Conservation (phyloP, 64 coral and sea anemone species). For the Trachythela sp. region DNA sequence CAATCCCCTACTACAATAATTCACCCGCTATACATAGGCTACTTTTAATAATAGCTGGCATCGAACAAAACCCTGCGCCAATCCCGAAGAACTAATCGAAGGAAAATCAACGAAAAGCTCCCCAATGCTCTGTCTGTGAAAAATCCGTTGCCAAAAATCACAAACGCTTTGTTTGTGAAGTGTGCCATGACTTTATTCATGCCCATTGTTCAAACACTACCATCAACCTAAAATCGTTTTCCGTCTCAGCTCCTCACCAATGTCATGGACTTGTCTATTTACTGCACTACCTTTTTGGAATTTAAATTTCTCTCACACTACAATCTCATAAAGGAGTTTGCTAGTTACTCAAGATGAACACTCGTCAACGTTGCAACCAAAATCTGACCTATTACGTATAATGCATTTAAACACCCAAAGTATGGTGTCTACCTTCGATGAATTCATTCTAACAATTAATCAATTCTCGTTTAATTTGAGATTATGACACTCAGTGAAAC, state of each 20-base stretch:
- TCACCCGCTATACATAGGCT: slow-evolving; percentile 13
- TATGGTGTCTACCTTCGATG: slow-evolving; percentile 11
- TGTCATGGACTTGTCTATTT: slow-evolving; percentile 14
- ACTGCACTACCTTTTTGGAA: slow-evolving; percentile 23
- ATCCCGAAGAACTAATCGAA: slow-evolving; percentile 11
- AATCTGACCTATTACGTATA: slow-evolving; percentile 16
- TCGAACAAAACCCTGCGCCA: slow-evolving; percentile 44
- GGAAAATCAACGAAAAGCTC: slow-evolving; percentile 18
- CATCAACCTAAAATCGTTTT: slow-evolving; percentile 26
- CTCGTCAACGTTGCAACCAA: background rate
- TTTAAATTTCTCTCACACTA: slow-evolving; percentile 12
- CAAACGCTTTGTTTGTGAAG: slow-evolving; percentile 41
- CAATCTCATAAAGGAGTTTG: slow-evolving; percentile 9
- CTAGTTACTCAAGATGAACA: background rate
- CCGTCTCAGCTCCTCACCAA: slow-evolving; percentile 21
- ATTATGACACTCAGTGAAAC: background rate
- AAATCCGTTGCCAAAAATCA: slow-evolving; percentile 50
- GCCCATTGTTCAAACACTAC: slow-evolving; percentile 33
- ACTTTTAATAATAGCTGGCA: slow-evolving; percentile 30
- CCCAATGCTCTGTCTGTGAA: slow-evolving; percentile 34
- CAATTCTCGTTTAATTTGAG: background rate
- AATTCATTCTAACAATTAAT: slow-evolving; percentile 7
- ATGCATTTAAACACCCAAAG: slow-evolving; percentile 22
- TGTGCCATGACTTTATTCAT: slow-evolving; percentile 24
- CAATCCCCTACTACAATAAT: slow-evolving; percentile 31